phyloP scores from a whole-genome alignment of 2,888 invertebrate species.

The Zhuqinia jingwanae region DNA sequence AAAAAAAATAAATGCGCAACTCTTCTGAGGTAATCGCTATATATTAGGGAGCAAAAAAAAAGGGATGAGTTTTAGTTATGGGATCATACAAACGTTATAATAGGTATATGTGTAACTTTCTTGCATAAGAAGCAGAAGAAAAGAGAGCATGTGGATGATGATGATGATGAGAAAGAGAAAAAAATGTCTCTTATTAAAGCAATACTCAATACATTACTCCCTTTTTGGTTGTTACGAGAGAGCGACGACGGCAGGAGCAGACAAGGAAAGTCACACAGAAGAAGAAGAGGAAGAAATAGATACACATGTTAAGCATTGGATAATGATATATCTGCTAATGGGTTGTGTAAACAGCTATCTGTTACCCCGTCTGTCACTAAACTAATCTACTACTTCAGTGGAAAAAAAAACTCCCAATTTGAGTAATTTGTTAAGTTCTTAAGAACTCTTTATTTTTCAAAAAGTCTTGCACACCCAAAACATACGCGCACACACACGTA shows the following conservation, averaged over 20 bases:
- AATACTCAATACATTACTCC: background rate
- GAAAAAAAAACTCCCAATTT: constrained; percentile 52
- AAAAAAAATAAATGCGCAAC: background rate
- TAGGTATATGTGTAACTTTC: no score
- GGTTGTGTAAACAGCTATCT: constrained; percentile 65
- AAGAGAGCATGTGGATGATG: no score
- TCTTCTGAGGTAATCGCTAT: constrained; percentile 33
- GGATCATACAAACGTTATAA: no score
- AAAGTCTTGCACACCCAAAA: no score
- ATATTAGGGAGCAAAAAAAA: background rate
- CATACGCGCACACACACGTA: no score
- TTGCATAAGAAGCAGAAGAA: constrained; percentile 14
- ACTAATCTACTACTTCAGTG: constrained; percentile 51
- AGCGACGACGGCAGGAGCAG: background rate
- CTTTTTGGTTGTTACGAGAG: background rate
- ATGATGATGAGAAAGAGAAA: background rate
- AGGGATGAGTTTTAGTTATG: constrained; percentile 18
- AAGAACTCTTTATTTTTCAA: constrained; percentile 27
- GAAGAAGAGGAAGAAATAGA: background rate
- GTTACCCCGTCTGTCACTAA: constrained; percentile 39
- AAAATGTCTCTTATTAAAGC: constrained; percentile 1
- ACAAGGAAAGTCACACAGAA: constrained; percentile 15
- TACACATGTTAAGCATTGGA: constrained; percentile 23
- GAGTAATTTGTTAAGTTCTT: constrained; percentile 45
- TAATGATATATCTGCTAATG: constrained; percentile 53